phyloP scores from a whole-genome alignment of 1,140 invertebrate genomes.

The Helicoverpa zea region DNA sequence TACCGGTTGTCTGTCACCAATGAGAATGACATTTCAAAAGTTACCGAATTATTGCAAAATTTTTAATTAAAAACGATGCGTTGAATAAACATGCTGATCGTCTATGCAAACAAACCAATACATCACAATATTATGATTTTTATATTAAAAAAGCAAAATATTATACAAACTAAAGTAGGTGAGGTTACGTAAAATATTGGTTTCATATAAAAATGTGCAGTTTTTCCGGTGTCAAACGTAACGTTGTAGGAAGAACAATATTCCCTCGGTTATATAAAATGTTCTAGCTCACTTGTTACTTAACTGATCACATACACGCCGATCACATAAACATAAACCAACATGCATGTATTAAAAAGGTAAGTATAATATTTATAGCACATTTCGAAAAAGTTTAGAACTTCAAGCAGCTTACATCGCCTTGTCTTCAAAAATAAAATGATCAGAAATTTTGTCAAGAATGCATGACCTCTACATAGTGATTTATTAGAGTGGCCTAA shows the following conservation, averaged over 20 bases:
- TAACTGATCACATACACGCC: not conserved
- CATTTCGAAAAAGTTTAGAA: too few species aligned
- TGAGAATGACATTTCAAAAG: too few species aligned
- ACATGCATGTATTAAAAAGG: not conserved
- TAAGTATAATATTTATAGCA: not conserved
- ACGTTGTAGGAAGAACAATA: constrained; percentile 38
- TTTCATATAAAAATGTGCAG: constrained; percentile 10
- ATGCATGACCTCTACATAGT: too few species aligned
- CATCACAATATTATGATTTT: not conserved
- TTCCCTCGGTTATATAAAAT: constrained; percentile 40
- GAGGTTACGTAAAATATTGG: not conserved
- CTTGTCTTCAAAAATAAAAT: too few species aligned
- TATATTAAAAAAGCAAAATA: not conserved
- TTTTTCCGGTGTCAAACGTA: constrained; percentile 39
- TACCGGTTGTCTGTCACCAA: too few species aligned
- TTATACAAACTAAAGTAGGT: constrained; percentile 13
- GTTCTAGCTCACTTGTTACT: constrained; percentile 20
- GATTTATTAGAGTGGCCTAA: too few species aligned
- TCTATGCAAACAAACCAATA: constrained; percentile 8
- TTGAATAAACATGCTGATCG: not conserved
- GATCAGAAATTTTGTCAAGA: too few species aligned
- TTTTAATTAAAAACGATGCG: too few species aligned
- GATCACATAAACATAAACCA: not conserved
- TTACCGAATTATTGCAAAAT: too few species aligned
- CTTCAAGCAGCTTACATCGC: too few species aligned